These are phyloP conservation scores for Marasmarcha lunaedactyla DNA, from an alignment of 2,888 invertebrate species.

Conservation along the genomic window DNA sequence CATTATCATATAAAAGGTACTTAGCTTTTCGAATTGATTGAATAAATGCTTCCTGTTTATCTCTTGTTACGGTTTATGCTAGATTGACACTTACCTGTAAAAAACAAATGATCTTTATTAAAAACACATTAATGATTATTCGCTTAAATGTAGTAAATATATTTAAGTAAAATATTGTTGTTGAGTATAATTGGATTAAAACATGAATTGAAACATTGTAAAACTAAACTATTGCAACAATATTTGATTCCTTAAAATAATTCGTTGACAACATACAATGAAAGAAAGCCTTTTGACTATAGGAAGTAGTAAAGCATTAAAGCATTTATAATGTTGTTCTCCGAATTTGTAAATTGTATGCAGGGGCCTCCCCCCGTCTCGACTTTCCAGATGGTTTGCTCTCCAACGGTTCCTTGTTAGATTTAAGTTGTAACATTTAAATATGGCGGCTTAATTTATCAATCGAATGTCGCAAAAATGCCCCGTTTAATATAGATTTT, in stretches of 20 bases:
- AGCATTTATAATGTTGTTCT: neutral
- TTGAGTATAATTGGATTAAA: no score
- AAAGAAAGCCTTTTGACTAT: conserved; percentile 5
- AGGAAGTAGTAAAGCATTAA: conserved; percentile 1
- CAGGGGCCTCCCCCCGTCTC: conserved; percentile 5
- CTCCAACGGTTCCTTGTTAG: conserved; percentile 1
- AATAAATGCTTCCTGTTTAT: neutral
- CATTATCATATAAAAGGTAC: neutral
- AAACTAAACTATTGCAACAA: no score
- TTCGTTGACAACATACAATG: neutral
- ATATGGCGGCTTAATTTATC: conserved; percentile 10
- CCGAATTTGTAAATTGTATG: conserved; percentile 8
- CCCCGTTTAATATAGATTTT: neutral
- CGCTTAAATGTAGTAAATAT: no score
- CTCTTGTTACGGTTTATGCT: neutral
- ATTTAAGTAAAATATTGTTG: no score
- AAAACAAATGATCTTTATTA: no score
- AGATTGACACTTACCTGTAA: conserved; percentile 8
- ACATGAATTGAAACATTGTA: no score
- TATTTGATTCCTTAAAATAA: conserved; percentile 1
- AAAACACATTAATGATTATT: no score
- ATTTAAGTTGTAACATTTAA: conserved; percentile 9
- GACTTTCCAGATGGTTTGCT: conserved; percentile 10
- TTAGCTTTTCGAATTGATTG: neutral
- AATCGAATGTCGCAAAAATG: neutral